These are phyloP conservation scores for Netelia virgata DNA, from an alignment of 2,888 invertebrate genomes.

Conservation along the genomic window DNA sequence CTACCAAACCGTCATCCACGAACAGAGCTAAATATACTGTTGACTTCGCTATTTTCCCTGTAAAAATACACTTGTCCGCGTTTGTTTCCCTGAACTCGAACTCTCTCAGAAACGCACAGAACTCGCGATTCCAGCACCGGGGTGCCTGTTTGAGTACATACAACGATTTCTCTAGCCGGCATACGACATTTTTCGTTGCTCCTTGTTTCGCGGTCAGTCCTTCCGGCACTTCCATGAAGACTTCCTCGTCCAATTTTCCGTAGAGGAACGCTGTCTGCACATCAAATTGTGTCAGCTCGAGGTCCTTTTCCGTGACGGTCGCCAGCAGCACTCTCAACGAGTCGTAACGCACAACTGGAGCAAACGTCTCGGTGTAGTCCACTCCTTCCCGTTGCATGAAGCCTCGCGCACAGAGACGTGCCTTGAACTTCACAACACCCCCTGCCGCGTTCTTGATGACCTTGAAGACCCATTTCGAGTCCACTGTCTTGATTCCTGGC, in stretches of 20 bases:
- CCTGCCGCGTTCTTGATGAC: conserved; percentile 2
- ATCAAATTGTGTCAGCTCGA: conserved; percentile 41
- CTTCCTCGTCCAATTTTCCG: conserved; percentile 29
- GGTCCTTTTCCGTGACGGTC: conserved; percentile 39
- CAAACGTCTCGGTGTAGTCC: neutral
- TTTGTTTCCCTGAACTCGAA: neutral
- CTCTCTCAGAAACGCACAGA: conserved; percentile 10
- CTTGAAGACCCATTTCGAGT: conserved; percentile 13
- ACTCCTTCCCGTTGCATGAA: conserved; percentile 18
- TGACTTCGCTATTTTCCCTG: neutral
- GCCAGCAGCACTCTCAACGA: conserved; percentile 61
- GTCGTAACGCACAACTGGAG: conserved; percentile 46
- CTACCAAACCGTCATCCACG: conserved; percentile 53
- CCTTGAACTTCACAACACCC: conserved; percentile 55
- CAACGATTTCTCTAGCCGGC: neutral
- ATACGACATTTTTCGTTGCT: neutral
- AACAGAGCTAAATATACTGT: conserved; percentile 13
- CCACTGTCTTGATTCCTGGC: conserved; percentile 36
- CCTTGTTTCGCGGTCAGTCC: neutral
- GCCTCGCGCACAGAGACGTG: conserved; percentile 63
- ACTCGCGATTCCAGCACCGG: neutral
- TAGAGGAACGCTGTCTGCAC: neutral
- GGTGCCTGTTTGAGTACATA: neutral
- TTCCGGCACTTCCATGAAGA: conserved; percentile 50
- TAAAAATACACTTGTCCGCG: neutral